Percentiles rank a stretch among this genome's conserved stretches.
phyloP scores from a whole-genome alignment of 30 jellyfish, hydroid and myxozoan genomes.

The Mastigias papua region DNA sequence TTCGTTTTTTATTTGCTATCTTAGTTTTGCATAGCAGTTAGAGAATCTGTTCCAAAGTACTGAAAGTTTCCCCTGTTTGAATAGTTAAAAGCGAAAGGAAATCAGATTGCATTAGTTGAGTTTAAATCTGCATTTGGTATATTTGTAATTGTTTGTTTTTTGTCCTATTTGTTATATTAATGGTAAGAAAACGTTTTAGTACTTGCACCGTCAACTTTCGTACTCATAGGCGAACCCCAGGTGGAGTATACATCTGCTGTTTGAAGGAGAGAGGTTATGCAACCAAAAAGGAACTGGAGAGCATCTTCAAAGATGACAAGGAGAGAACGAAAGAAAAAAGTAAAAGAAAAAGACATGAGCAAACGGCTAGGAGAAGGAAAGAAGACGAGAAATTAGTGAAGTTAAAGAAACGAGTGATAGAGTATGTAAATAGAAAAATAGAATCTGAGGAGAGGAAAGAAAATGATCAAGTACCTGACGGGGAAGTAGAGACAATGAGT shows the following conservation, averaged over 20 bases:
- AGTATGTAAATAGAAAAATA: constrained; percentile 20
- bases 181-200: too few relatives aligned
- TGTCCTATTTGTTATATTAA: too few relatives aligned
- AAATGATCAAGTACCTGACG: background rate
- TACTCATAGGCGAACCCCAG: constrained; percentile 78
- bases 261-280: constrained; percentile 88
- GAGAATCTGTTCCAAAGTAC: too few relatives aligned
- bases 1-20: too few relatives aligned
- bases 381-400: constrained; percentile 30
- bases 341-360: constrained; percentile 42
- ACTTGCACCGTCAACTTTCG: background rate
- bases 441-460: constrained; percentile 12
- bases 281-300: constrained; percentile 71
- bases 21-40: too few relatives aligned
- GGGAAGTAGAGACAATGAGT: constrained; percentile 11
- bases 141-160: too few relatives aligned
- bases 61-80: too few relatives aligned
- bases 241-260: constrained; percentile 86
- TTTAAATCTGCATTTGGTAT: too few relatives aligned
- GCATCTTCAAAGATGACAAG: constrained; percentile 85
- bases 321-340: constrained; percentile 53
- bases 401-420: constrained; percentile 32
- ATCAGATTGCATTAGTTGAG: too few relatives aligned
- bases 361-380: constrained; percentile 37
- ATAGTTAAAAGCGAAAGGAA: too few relatives aligned